A percentile compares a stretch with the other conserved stretches of the same genome.
These are phyloP conservation scores for Carposina sasakii DNA, from an alignment of 1,140 invertebrate genomes.

Conservation along the genomic window DNA sequence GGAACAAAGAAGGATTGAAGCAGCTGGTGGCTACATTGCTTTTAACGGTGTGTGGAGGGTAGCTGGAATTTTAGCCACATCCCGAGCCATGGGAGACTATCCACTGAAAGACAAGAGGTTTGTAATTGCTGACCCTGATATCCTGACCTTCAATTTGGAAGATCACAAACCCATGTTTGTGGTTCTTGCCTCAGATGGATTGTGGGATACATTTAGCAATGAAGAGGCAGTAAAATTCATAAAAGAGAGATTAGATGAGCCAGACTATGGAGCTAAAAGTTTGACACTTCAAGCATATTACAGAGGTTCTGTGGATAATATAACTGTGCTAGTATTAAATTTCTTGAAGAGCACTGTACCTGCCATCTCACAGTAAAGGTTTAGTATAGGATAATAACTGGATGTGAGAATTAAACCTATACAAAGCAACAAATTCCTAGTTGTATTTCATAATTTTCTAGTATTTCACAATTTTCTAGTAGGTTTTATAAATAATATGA, in stretches of 20 bases:
- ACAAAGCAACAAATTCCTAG: too few relatives aligned
- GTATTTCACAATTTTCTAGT: too few relatives aligned
- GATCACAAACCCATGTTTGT: conserved; percentile 92
- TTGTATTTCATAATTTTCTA: too few relatives aligned
- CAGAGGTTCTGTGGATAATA: conserved; percentile 95
- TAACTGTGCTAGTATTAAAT: conserved; percentile 94
- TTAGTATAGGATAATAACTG: too few relatives aligned
- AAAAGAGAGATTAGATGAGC: conserved; percentile 85
- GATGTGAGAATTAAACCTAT: too few relatives aligned
- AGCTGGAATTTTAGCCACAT: conserved; percentile 95
- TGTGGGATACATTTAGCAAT: conserved; percentile 97
- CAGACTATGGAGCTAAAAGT: conserved; percentile 91
- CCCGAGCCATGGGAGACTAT: conserved; percentile 94
- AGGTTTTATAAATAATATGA: too few relatives aligned
- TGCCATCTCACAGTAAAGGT: conserved; percentile 19
- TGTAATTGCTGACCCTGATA: conserved; percentile 96
- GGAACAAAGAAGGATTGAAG: conserved; percentile 90
- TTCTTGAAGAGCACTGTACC: conserved; percentile 77
- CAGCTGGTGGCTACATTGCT: conserved; percentile 93
- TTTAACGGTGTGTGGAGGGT: conserved; percentile 98
- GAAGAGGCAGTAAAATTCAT: conserved; percentile 94
- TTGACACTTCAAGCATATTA: conserved; percentile 92
- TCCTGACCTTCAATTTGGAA: conserved; percentile 91
- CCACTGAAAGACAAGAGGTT: conserved; percentile 94
- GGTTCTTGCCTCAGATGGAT: conserved; percentile 93